Base-by-base conservation (phyloP, 2,888 invertebrate genomes). In the Leucophenga montana region DNA sequence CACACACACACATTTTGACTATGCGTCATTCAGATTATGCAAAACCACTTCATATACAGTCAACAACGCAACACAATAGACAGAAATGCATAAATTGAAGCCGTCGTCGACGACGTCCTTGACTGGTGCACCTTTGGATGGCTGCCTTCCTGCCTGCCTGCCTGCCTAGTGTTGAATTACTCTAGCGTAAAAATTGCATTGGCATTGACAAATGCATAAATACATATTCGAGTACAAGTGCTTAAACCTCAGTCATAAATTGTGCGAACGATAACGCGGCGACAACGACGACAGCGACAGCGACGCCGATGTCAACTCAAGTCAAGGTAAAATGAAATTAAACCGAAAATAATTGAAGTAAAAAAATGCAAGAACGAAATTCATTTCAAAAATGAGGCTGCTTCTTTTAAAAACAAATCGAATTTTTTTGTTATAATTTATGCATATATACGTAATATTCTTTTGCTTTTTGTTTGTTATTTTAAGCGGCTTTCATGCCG, bases 161-260 rank as follows among this genome's bases (percentile, higher is more conserved):
- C n/a, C 50, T 27, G n/a, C n/a, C n/a, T n/a, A n/a, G n/a, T n/a
- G n/a, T n/a, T n/a, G 11, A 39, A 39, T 39, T 11, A 39, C 11
- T 39, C 39, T 39, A 39, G 39, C 39, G 39, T 39, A 39, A 59
- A n/a, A 61, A 61, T 33, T 4, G 39, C 61, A 61, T 39, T 31
- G 44, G 13, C 61, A 39, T 39, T 61, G 62, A 22, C 33, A 22
- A 64, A n/a, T 64, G 62, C 62, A 64, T 64, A 48, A 64, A 48
- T 64, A 13, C 33, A 20, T 64, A 8, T 50, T 39, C 11, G 39
- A 39, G 39, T 39, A 8, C 39, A 39, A 39, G 39, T 39, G 11
- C 39, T 39, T 5, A 39, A 39, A 39, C 39, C 39, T 11, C 1
- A 3, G 39, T 39, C 61, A 61, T 61, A 61, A 39, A 61, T 61